Percentiles rank a stretch among this genome's conserved stretches.
phyloP scores from a whole-genome alignment of 2,797 vertebrate species.

The Hydrophis major region DNA sequence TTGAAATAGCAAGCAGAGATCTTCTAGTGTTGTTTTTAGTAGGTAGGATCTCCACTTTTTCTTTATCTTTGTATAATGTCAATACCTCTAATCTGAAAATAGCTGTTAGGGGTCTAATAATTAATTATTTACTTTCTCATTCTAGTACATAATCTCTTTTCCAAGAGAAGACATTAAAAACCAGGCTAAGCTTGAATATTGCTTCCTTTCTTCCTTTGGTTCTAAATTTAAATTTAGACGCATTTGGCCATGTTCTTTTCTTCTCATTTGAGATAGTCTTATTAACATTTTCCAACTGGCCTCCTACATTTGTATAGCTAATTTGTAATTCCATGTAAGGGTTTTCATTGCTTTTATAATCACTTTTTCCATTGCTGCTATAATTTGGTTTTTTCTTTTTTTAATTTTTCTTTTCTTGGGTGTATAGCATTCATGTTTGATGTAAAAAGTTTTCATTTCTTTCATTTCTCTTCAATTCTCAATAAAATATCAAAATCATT shows the following conservation, averaged over 20 bases:
- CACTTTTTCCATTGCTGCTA: not conserved
- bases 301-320: not conserved
- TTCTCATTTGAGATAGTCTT: not conserved
- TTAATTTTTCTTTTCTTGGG: not conserved
- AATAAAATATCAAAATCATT: not conserved
- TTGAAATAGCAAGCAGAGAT: not conserved
- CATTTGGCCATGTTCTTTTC: not conserved
- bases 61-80: not conserved
- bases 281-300: not conserved
- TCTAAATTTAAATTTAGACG: not conserved
- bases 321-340: not conserved
- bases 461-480: not conserved
- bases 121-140: not conserved
- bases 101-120: not conserved
- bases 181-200: not conserved
- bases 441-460: not conserved
- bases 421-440: not conserved
- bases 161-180: not conserved
- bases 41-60: not conserved
- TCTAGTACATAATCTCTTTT: not conserved
- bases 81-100: not conserved
- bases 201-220: not conserved
- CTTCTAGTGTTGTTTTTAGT: not conserved
- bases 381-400: not conserved
- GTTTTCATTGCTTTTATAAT: not conserved